Conservation (phyloP, 1,140 invertebrate species). For the Gerris buenoi region DNA sequence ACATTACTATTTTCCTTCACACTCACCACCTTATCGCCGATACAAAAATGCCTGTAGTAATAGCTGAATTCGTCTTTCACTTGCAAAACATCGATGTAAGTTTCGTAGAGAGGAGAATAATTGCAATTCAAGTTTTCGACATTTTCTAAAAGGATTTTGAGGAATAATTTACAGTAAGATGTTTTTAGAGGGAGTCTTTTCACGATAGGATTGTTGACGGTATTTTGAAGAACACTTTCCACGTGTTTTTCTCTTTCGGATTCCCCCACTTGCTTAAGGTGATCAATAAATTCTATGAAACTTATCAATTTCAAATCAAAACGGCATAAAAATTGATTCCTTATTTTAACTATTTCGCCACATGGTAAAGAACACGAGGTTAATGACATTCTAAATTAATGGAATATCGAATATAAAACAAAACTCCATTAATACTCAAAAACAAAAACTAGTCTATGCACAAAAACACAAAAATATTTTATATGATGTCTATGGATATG, state of each 20-base stretch:
- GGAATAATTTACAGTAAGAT: neutral
- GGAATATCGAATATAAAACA: no score
- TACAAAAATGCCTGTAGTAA: neutral
- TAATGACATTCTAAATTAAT: no score
- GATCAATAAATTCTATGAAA: neutral
- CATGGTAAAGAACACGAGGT: no score
- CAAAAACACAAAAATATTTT: no score
- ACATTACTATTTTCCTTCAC: neutral
- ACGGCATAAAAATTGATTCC: neutral
- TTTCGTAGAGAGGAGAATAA: neutral
- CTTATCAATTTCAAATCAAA: neutral
- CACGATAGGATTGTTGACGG: neutral
- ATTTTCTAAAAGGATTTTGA: neutral
- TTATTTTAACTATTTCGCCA: no score
- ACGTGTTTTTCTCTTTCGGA: neutral
- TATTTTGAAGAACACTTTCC: neutral
- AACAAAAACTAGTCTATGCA: no score
- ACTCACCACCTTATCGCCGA: neutral
- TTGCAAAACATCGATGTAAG: neutral
- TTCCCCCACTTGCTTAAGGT: neutral
- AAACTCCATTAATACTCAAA: no score
- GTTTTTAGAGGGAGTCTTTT: neutral
- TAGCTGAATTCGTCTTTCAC: neutral
- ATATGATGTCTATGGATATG: no score
- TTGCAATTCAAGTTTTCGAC: neutral